phyloP scores from a whole-genome alignment of 2,113 vertebrate genomes.

The Rhinolophus ferrumequinum region DNA sequence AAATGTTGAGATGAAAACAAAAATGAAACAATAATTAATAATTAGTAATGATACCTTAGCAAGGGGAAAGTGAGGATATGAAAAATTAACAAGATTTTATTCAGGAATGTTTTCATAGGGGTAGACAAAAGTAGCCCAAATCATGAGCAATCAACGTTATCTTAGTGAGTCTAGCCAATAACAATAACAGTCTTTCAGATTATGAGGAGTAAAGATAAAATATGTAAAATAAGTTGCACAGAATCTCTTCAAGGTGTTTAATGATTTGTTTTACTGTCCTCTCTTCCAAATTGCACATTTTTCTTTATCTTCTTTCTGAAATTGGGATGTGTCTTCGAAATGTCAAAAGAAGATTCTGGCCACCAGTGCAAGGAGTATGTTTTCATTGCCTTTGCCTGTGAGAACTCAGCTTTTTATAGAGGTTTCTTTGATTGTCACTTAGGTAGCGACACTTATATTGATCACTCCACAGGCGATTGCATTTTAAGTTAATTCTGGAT shows the following conservation, averaged over 20 bases:
- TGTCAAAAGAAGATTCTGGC: not conserved
- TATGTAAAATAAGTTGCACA: not conserved
- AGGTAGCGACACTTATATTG: not conserved
- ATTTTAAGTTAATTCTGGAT: slow-evolving; percentile 63
- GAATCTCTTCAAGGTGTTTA: not conserved
- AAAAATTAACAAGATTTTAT: not conserved
- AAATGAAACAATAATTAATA: slow-evolving; percentile 1
- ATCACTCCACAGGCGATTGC: slow-evolving; percentile 19
- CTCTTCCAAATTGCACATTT: not conserved
- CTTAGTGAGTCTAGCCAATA: too few species aligned
- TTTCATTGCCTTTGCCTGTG: not conserved
- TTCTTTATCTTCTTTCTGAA: not conserved
- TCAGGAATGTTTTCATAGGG: not conserved
- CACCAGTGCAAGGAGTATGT: not conserved
- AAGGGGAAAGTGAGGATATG: not conserved
- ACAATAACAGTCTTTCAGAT: not conserved
- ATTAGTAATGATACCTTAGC: not conserved
- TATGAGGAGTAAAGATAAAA: not conserved
- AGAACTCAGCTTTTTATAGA: not conserved
- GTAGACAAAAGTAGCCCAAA: not conserved
- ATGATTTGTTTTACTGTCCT: not conserved
- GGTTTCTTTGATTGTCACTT: slow-evolving; percentile 50
- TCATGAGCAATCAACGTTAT: too few species aligned
- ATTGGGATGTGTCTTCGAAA: not conserved
- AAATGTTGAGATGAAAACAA: not conserved